Evolutionary conservation across 2,797 vertebrate species (phyloP).

Genomic region (Carcharodon carcharias): DNA sequence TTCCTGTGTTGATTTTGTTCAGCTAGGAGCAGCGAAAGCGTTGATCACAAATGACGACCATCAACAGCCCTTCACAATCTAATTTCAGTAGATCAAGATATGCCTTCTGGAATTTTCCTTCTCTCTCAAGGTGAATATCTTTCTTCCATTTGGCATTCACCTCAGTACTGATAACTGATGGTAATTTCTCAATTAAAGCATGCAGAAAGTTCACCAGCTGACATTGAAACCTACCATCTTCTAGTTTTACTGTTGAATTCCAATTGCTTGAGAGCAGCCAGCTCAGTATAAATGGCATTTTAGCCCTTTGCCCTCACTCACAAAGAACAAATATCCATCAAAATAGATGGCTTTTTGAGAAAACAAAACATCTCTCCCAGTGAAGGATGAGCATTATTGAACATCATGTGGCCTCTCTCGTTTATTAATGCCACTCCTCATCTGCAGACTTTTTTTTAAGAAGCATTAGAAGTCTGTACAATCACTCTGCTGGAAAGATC

Average conservation of each 20-base stretch:
- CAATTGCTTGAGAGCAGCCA: not conserved
- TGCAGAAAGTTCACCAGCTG: not conserved
- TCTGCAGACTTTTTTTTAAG: not conserved
- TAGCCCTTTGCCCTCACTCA: not conserved
- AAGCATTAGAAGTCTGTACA: not conserved
- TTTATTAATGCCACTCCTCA: not conserved
- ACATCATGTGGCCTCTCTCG: not conserved
- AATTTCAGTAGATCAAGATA: not conserved
- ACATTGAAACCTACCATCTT: not conserved
- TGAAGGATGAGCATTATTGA: not conserved
- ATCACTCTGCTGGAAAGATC: slow-evolving; percentile 1
- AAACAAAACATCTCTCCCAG: too few species aligned
- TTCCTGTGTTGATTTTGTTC: not conserved
- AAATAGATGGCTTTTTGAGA: not conserved
- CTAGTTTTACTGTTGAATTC: not conserved
- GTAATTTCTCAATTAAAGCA: not conserved
- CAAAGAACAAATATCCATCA: not conserved
- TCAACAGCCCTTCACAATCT: too few species aligned
- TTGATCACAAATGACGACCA: not conserved
- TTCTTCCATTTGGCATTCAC: not conserved
- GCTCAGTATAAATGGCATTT: not conserved
- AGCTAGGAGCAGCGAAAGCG: not conserved
- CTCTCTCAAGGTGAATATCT: not conserved
- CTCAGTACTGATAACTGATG: not conserved
- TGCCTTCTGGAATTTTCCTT: not conserved